Percentiles rank a stretch among this genome's conserved stretches.
Evolutionary conservation across 1,140 invertebrate genomes (phyloP).

Genomic region (Aplysia californica): DNA sequence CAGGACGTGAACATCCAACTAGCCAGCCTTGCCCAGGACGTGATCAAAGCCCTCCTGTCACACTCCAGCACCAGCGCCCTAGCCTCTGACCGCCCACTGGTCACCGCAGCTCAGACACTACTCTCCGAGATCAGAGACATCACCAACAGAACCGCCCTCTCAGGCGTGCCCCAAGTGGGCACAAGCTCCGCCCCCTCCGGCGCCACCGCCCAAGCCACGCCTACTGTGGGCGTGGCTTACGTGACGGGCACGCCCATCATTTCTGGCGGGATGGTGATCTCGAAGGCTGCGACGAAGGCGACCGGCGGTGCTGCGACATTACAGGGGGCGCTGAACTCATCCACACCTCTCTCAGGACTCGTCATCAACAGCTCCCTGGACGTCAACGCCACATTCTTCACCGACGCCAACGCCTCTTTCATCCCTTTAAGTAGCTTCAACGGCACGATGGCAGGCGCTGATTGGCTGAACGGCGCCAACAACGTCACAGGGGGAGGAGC

Average conservation of each 20-base stretch:
- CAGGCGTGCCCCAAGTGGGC: background rate
- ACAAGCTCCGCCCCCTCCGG: background rate
- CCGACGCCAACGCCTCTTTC: too few relatives aligned
- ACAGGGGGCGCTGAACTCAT: too few relatives aligned
- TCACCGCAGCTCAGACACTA: background rate
- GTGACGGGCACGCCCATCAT: background rate
- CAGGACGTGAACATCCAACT: background rate
- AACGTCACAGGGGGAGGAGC: background rate
- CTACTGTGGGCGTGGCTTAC: background rate
- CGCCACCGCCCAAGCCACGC: background rate
- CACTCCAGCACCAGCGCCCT: background rate
- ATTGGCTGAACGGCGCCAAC: background rate
- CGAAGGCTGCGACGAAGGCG: background rate
- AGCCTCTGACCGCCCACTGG: background rate
- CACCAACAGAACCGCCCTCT: background rate
- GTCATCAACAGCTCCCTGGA: too few relatives aligned
- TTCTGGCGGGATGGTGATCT: background rate
- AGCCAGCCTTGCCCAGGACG: background rate
- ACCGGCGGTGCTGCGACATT: too few relatives aligned
- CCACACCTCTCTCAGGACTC: too few relatives aligned
- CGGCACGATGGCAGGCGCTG: too few relatives aligned
- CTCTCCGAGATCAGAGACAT: background rate
- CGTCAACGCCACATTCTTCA: too few relatives aligned
- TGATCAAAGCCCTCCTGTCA: background rate
- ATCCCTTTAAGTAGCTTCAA: too few relatives aligned